Evolutionary conservation across 2,888 invertebrate genomes (phyloP).

Genomic region (Rhagonycha lutea): DNA sequence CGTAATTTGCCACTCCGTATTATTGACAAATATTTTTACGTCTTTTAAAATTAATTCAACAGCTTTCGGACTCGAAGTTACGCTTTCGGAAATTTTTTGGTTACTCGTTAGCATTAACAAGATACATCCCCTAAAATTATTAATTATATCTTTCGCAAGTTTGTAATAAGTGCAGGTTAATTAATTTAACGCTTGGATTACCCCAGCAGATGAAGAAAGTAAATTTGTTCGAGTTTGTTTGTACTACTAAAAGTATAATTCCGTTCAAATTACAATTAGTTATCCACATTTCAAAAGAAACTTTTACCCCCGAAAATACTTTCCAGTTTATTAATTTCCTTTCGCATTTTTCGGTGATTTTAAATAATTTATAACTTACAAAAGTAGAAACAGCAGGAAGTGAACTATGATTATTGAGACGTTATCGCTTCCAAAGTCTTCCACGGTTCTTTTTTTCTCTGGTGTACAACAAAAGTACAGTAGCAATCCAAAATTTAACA

Average conservation of each 20-base stretch:
- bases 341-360: background rate
- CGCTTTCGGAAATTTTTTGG: constrained; percentile 62
- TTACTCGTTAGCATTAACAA: constrained; percentile 66
- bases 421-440: background rate
- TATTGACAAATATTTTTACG: constrained; percentile 63
- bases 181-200: background rate
- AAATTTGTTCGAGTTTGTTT: background rate
- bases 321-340: background rate
- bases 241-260: background rate
- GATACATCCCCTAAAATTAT: constrained; percentile 58
- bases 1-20: constrained; percentile 67
- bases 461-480: constrained; percentile 8
- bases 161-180: background rate
- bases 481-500: constrained; percentile 17
- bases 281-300: background rate
- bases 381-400: background rate
- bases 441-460: background rate
- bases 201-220: background rate
- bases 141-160: background rate
- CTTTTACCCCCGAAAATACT: background rate
- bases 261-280: background rate
- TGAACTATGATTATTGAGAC: background rate
- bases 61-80: constrained; percentile 60
- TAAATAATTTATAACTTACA: background rate
- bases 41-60: constrained; percentile 64